phyloP scores from a whole-genome alignment of 2,113 vertebrate genomes.

The Lethenteron camtschaticum region DNA sequence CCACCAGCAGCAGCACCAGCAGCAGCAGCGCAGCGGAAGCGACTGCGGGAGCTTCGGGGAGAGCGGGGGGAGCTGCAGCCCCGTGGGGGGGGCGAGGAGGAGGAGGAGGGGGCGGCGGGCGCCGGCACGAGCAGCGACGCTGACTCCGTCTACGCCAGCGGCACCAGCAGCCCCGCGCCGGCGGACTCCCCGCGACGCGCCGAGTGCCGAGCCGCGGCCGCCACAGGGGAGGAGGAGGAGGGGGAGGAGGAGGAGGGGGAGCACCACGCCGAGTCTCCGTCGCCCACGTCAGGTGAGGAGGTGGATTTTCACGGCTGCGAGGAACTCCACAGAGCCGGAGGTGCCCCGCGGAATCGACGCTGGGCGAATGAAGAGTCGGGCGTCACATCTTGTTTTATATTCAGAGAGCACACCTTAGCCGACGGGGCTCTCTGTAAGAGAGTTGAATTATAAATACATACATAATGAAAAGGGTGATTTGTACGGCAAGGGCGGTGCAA shows the following conservation, averaged over 20 bases:
- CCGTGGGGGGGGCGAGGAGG: conserved; percentile 9
- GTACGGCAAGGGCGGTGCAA: not conserved
- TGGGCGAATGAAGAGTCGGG: too few species aligned
- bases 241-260: conserved; percentile 7
- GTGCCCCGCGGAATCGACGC: too few species aligned
- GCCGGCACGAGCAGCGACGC: conserved; percentile 17
- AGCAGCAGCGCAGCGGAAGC: not conserved
- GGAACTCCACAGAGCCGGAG: too few species aligned
- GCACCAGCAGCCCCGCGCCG: too few species aligned
- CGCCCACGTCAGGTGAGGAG: conserved; percentile 10
- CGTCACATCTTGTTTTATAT: too few species aligned
- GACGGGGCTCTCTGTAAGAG: too few species aligned
- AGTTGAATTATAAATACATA: too few species aligned
- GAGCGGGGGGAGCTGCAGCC: not conserved
- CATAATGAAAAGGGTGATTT: too few species aligned
- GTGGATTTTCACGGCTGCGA: conserved; percentile 18
- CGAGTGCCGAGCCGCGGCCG: conserved; percentile 45
- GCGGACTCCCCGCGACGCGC: conserved; percentile 20
- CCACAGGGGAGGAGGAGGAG: conserved; percentile 22
- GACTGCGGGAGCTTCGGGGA: conserved; percentile 13
- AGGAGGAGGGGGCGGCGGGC: conserved; percentile 14
- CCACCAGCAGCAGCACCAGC: conserved; percentile 25
- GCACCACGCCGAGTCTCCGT: conserved; percentile 10
- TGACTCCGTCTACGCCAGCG: too few species aligned
- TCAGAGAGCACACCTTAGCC: too few species aligned